Conservation (phyloP, 1,140 invertebrate species). For the Neodiprion fabricii region DNA sequence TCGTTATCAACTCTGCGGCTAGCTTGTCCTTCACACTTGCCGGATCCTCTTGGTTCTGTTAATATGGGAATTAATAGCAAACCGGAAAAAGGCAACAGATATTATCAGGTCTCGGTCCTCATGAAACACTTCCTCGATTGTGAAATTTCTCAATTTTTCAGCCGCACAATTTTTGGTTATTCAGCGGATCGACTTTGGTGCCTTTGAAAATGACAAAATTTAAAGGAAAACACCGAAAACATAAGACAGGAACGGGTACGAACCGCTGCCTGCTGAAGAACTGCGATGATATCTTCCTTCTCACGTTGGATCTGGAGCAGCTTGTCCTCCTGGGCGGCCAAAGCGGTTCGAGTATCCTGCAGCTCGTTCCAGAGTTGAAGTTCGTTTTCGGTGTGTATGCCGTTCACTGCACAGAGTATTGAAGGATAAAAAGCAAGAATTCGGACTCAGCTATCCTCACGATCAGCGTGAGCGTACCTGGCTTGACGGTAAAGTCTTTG, state of each 20-base stretch:
- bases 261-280: slow-evolving; percentile 9
- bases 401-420: slow-evolving; percentile 18
- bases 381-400: slow-evolving; percentile 40
- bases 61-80: too few relatives aligned
- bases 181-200: too few relatives aligned
- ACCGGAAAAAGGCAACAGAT: too few relatives aligned
- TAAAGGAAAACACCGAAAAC: too few relatives aligned
- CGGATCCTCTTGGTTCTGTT: neutral
- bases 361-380: slow-evolving; percentile 40
- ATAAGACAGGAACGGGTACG: neutral
- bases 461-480: neutral
- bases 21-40: slow-evolving; percentile 32
- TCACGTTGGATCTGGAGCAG: slow-evolving; percentile 31
- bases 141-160: too few relatives aligned
- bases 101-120: too few relatives aligned
- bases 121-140: too few relatives aligned
- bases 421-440: neutral
- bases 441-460: neutral
- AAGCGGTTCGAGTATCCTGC: slow-evolving; percentile 11
- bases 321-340: slow-evolving; percentile 29
- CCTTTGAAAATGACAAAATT: too few relatives aligned
- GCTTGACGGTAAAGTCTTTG: slow-evolving; percentile 21
- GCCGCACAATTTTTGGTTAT: too few relatives aligned
- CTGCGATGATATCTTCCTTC: slow-evolving; percentile 36
- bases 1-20: slow-evolving; percentile 32